Percentiles rank a stretch among this genome's conserved stretches.
Conservation (phyloP, 2,113 vertebrate species). For the Eptesicus fuscus region DNA sequence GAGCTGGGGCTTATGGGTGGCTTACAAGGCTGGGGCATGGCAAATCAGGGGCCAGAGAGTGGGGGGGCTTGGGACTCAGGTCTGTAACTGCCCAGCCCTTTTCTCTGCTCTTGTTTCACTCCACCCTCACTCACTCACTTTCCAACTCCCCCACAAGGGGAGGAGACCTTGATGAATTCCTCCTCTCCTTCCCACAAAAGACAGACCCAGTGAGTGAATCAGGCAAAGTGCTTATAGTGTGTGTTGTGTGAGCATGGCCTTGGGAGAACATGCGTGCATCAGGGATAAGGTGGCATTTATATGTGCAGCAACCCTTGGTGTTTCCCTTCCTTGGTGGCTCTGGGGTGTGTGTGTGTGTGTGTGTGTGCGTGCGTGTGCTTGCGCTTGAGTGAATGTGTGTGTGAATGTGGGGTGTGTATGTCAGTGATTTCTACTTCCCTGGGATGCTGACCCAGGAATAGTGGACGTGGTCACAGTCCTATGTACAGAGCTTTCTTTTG, state of each 20-base stretch:
- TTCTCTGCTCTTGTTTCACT: constrained; percentile 66
- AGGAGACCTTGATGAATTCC: constrained; percentile 60
- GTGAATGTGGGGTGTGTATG: constrained; percentile 62
- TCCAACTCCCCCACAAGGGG: constrained; percentile 28
- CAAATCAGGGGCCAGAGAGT: constrained; percentile 68
- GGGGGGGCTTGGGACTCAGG: constrained; percentile 74
- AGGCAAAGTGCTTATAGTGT: constrained; percentile 85
- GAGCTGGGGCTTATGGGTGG: constrained; percentile 43
- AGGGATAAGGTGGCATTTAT: constrained; percentile 84
- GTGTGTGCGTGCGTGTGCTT: constrained; percentile 52
- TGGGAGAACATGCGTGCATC: constrained; percentile 82
- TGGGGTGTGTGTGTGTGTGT: constrained; percentile 69
- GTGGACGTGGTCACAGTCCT: constrained; percentile 89
- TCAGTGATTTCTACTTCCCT: constrained; percentile 80
- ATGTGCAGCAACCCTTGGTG: constrained; percentile 83
- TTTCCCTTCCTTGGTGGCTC: constrained; percentile 77
- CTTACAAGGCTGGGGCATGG: constrained; percentile 59
- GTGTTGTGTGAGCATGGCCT: constrained; percentile 81
- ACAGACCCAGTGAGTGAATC: constrained; percentile 74
- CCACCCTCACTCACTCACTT: constrained; percentile 58
- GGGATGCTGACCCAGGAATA: constrained; percentile 86
- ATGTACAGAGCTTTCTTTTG: constrained; percentile 91
- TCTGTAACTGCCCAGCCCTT: constrained; percentile 72
- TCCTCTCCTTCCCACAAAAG: constrained; percentile 63
- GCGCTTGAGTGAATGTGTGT: constrained; percentile 65